phyloP scores from a whole-genome alignment of 2,888 invertebrate species.

The Tanaodytes sp. region DNA sequence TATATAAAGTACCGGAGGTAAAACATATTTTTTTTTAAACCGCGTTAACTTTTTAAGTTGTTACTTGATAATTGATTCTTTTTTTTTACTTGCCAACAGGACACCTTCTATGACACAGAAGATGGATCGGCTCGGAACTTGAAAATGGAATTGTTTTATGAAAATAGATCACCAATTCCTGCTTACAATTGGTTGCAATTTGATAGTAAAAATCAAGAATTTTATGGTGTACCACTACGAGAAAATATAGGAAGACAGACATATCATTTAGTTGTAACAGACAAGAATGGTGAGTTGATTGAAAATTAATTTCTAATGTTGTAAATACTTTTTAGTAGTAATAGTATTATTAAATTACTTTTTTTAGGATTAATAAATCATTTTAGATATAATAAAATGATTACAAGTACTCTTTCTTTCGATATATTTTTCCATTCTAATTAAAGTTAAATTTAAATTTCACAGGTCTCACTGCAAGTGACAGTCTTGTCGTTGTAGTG shows the following conservation, averaged over 20 bases:
- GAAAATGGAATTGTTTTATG: slow-evolving; percentile 82
- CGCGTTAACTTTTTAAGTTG: neutral
- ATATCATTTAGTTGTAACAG: slow-evolving; percentile 81
- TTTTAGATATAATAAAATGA: no score
- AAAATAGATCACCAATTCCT: slow-evolving; percentile 80
- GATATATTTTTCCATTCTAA: no score
- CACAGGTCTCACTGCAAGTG: slow-evolving; percentile 78
- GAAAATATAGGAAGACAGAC: slow-evolving; percentile 82
- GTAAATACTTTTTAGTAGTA: no score
- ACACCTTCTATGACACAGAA: slow-evolving; percentile 92
- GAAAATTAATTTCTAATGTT: no score
- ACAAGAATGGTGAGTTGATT: slow-evolving; percentile 57
- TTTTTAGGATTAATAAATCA: no score
- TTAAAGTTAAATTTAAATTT: no score
- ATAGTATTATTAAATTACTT: no score
- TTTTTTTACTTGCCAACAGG: no score
- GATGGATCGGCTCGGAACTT: slow-evolving; percentile 84
- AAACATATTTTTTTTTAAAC: neutral
- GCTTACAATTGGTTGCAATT: slow-evolving; percentile 89
- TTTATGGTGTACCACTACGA: slow-evolving; percentile 87
- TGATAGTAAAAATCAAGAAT: slow-evolving; percentile 89
- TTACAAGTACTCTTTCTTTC: no score
- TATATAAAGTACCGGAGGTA: slow-evolving; percentile 85
- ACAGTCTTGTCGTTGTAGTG: slow-evolving; percentile 85
- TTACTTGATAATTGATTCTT: no score